These are phyloP conservation scores for Solea senegalensis DNA, from an alignment of 2,113 vertebrate genomes.

Conservation along the genomic window DNA sequence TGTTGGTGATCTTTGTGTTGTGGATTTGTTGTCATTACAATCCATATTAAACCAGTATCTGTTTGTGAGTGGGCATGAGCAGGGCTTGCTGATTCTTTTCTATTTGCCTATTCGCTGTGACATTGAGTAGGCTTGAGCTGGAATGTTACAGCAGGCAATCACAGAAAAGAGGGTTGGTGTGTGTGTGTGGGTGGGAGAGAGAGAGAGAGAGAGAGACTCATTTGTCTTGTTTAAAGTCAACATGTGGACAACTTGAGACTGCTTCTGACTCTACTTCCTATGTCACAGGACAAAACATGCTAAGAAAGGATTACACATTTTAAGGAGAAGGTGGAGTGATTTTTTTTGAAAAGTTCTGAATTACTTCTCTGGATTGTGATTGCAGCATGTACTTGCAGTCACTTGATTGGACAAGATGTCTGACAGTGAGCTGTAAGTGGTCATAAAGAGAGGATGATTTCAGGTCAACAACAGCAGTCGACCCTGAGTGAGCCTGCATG, in stretches of 20 bases:
- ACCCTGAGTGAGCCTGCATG: neutral
- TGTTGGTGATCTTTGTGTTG: too few species aligned
- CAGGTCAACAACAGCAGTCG: slow-evolving; percentile 2
- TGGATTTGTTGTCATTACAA: too few species aligned
- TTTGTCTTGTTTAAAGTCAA: neutral
- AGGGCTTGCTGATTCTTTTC: slow-evolving; percentile 4
- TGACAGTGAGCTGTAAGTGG: neutral
- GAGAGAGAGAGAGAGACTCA: neutral
- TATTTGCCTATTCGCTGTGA: slow-evolving; percentile 21
- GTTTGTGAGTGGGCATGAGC: slow-evolving; percentile 22
- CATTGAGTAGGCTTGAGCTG: slow-evolving; percentile 44
- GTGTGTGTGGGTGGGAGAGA: neutral
- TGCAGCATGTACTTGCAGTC: neutral
- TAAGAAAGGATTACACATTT: too few species aligned
- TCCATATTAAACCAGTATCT: neutral
- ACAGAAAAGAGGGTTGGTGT: neutral
- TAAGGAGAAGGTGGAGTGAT: neutral
- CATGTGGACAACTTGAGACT: neutral
- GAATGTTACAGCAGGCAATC: slow-evolving; percentile 46
- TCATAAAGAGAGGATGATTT: slow-evolving; percentile 59
- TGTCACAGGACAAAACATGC: too few species aligned
- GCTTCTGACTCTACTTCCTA: too few species aligned
- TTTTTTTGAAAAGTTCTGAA: too few species aligned
- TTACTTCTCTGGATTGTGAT: too few species aligned
- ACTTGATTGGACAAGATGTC: neutral